phyloP scores from a whole-genome alignment of 2,797 vertebrate species.

The Alcedo quadribrachys region DNA sequence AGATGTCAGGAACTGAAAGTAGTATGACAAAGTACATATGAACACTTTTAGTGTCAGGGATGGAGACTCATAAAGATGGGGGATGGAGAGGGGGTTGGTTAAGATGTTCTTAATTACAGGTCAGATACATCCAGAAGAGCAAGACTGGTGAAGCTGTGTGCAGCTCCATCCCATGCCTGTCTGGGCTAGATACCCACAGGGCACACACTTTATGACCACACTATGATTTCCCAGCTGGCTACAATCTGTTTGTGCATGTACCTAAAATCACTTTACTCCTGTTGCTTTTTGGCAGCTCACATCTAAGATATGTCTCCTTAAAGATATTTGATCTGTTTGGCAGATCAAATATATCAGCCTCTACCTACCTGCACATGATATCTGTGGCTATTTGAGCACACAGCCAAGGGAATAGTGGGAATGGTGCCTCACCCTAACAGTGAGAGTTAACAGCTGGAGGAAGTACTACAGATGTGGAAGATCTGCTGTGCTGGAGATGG shows the following conservation, averaged over 20 bases:
- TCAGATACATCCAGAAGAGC: not conserved
- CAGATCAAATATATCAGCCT: not conserved
- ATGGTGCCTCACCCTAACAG: not conserved
- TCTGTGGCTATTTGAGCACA: not conserved
- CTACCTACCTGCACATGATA: not conserved
- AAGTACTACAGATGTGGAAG: not conserved
- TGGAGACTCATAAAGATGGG: not conserved
- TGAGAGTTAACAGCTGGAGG: not conserved
- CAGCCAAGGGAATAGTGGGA: not conserved
- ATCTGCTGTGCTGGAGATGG: not conserved
- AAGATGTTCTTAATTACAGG: not conserved
- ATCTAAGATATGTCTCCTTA: not conserved
- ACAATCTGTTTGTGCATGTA: not conserved
- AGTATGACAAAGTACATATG: not conserved
- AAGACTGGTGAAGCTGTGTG: not conserved
- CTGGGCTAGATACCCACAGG: not conserved
- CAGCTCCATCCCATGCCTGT: not conserved
- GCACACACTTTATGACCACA: fast-evolving
- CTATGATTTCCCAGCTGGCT: not conserved
- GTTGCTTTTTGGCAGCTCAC: not conserved
- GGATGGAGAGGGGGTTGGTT: not conserved
- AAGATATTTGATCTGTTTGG: not conserved
- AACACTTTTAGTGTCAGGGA: not conserved
- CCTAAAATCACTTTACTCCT: not conserved
- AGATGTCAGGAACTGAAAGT: not conserved